Conservation (phyloP, 2,888 invertebrate genomes). For the Harmothoe impar region DNA sequence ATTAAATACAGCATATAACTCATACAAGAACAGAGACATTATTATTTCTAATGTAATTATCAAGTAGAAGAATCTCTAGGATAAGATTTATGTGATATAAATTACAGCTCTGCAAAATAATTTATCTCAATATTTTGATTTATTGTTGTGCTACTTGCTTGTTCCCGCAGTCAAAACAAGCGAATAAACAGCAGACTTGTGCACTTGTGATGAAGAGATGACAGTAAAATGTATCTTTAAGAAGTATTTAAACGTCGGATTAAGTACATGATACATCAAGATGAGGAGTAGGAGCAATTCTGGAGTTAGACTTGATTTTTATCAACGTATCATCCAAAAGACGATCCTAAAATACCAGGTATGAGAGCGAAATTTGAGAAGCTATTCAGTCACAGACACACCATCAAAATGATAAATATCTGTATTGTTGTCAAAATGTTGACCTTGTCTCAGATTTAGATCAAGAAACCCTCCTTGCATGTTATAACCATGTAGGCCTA, state of each 20-base stretch:
- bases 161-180: too few species aligned
- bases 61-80: too few species aligned
- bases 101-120: too few species aligned
- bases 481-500: background rate
- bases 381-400: background rate
- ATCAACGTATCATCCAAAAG: slow-evolving; percentile 96
- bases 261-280: background rate
- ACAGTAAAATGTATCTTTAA: background rate
- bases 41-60: too few species aligned
- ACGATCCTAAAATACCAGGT: slow-evolving; percentile 94
- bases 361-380: slow-evolving; percentile 63
- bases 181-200: background rate
- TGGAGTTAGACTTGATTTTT: slow-evolving; percentile 93
- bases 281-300: slow-evolving; percentile 85
- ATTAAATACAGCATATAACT: too few species aligned
- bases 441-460: slow-evolving; percentile 8
- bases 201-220: background rate
- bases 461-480: background rate
- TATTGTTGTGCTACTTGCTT: too few species aligned
- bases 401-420: too few species aligned
- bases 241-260: background rate
- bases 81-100: too few species aligned
- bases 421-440: background rate
- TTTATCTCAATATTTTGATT: too few species aligned
- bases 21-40: too few species aligned